Percentiles rank a stretch among this genome's conserved stretches.
phyloP scores from a whole-genome alignment of 2,797 vertebrate species.

The Schizothorax lantsangensis region DNA sequence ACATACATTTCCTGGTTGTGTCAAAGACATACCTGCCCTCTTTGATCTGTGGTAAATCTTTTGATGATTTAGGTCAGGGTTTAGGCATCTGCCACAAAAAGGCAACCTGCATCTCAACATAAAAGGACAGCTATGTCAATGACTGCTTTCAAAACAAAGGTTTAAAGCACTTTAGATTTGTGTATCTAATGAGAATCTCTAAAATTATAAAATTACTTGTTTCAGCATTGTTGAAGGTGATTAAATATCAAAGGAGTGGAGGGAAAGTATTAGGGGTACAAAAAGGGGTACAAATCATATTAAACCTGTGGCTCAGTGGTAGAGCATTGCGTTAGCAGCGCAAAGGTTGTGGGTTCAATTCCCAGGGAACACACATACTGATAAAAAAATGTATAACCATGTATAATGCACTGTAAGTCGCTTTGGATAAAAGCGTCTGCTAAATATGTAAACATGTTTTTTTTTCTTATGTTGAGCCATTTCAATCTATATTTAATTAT shows the following conservation, averaged over 20 bases:
- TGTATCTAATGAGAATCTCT: not conserved
- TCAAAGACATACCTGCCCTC: not conserved
- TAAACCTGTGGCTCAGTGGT: too few relatives aligned
- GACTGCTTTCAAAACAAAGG: not conserved
- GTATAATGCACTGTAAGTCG: too few relatives aligned
- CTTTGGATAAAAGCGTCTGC: too few relatives aligned
- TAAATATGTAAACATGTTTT: too few relatives aligned
- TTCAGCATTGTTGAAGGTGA: not conserved
- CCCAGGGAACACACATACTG: too few relatives aligned
- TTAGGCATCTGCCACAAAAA: conserved; percentile 29
- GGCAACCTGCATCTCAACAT: conserved; percentile 1
- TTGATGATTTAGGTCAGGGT: conserved; percentile 40
- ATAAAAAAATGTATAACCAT: too few relatives aligned
- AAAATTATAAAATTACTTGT: not conserved
- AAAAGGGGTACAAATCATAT: not conserved
- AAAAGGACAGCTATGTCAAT: not conserved
- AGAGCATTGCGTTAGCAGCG: too few relatives aligned
- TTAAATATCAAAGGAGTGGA: not conserved
- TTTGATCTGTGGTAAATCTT: conserved; percentile 32
- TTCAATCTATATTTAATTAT: not conserved
- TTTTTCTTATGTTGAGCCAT: not conserved
- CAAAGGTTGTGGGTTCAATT: too few relatives aligned
- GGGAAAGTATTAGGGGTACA: not conserved
- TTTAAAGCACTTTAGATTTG: not conserved
- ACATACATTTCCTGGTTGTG: conserved; percentile 7